Evolutionary conservation across 1,140 invertebrate genomes (phyloP), one percentile per base, ranked within the genome.

Genomic region (Aradophagus sp.): DNA sequence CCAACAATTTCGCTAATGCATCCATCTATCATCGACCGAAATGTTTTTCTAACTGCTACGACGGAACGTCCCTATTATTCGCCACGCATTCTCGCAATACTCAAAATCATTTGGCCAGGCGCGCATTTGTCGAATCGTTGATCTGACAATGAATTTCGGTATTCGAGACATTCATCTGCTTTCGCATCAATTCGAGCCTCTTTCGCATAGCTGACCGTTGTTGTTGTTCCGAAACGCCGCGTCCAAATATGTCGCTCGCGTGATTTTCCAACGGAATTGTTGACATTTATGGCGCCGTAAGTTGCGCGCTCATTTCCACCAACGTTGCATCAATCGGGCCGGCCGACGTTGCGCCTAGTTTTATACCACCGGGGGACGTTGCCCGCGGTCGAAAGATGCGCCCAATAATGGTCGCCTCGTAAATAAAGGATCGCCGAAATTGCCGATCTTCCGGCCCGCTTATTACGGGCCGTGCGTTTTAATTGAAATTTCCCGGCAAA

Each of bases 261-360:
- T 59, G 47, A 53, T 68, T 68, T 68, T 68, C n/a, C 65, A 68
- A 52, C 53, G 35, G 53, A 61, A 68, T 68, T 68, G 65, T 61
- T 67, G 55, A 68, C 65, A 59, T 68, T 68, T 68, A 61, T 68
- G 45, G 65, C 23, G 47, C 34, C 47, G 38, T 68, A 59, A 68
- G 55, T 59, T 68, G 65, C 41, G 34, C 20, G 44, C 44, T 39
- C 32, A 42, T 56, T 50, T 50, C 19, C n/a, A n/a, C n/a, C n/a
- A n/a, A n/a, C n/a, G n/a, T n/a, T n/a, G n/a, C n/a, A n/a, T n/a
- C n/a, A n/a, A n/a, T n/a, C n/a, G n/a, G n/a, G n/a, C n/a, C n/a
- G n/a, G 16, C 27, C 13, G 2, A 56, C 44, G 42, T 56, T 50
- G 35, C 15, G 47, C 47, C 36, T 53, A 47, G 35, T 61, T 50